A percentile compares a stretch with the other conserved stretches of the same genome.
Conservation (phyloP, 2,113 vertebrate genomes). For the Murina feae region DNA sequence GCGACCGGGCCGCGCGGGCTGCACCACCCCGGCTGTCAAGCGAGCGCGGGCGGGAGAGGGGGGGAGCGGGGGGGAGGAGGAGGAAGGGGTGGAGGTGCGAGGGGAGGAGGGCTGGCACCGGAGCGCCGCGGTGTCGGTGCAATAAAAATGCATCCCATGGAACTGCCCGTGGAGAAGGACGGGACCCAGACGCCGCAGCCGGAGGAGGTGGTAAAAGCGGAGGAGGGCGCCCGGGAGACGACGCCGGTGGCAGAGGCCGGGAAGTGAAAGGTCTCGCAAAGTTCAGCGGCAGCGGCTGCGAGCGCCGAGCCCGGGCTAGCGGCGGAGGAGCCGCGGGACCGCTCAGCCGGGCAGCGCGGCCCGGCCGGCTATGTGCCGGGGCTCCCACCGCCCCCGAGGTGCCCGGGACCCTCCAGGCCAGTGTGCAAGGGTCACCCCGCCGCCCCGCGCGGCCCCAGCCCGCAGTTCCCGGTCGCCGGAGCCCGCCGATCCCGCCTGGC, state of each 20-base stretch:
- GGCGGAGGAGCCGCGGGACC: neutral
- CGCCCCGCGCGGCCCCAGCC: conserved; percentile 44
- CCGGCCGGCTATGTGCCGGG: conserved; percentile 64
- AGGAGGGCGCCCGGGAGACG: conserved; percentile 55
- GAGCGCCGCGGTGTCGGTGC: conserved; percentile 72
- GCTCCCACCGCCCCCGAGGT: conserved; percentile 41
- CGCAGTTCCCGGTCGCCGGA: neutral
- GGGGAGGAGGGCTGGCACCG: conserved; percentile 70
- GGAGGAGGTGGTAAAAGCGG: conserved; percentile 20
- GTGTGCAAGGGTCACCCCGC: conserved; percentile 51
- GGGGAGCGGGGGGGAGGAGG: neutral
- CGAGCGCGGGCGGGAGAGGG: conserved; percentile 31
- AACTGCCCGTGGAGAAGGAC: conserved; percentile 69
- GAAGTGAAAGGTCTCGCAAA: conserved; percentile 68
- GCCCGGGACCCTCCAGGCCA: conserved; percentile 57
- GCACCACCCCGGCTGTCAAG: conserved; percentile 61
- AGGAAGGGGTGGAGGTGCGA: conserved; percentile 56
- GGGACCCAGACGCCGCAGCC: conserved; percentile 39
- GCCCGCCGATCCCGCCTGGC: conserved; percentile 20
- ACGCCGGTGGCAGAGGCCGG: conserved; percentile 47
- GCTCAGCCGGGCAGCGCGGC: conserved; percentile 33
- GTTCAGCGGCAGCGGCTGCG: conserved; percentile 52
- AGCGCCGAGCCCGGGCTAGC: conserved; percentile 16
- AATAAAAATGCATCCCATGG: conserved; percentile 77
- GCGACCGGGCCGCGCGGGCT: conserved; percentile 8